Percentiles rank a stretch among this genome's conserved stretches.
Evolutionary conservation across 1,140 invertebrate species (phyloP).

Genomic region (Listronotus oregonensis): DNA sequence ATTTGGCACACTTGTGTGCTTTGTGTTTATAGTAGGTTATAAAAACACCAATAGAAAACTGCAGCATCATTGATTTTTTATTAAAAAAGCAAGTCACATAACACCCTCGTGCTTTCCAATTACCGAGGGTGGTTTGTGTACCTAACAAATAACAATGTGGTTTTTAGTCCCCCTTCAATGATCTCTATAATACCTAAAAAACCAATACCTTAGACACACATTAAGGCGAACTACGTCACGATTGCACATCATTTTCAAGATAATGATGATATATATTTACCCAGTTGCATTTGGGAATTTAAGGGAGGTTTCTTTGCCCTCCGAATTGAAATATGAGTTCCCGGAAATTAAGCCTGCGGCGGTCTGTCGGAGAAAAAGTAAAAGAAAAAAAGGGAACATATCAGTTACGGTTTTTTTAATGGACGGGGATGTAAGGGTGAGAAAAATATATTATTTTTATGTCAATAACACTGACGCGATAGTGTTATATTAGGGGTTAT

Average conservation of each 20-base stretch:
- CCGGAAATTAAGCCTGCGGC: conserved; percentile 24
- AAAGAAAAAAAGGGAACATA: neutral
- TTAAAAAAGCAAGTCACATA: conserved; percentile 7
- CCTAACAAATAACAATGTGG: conserved; percentile 29
- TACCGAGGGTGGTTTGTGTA: conserved; percentile 29
- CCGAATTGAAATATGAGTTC: conserved; percentile 13
- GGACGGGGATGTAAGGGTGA: neutral
- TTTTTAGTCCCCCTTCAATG: conserved; percentile 12
- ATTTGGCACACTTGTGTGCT: too few species aligned
- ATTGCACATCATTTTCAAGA: conserved; percentile 22
- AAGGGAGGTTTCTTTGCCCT: neutral
- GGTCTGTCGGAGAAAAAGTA: conserved; percentile 2
- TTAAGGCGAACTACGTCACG: conserved; percentile 17
- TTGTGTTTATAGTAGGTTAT: too few species aligned
- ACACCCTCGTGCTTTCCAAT: conserved; percentile 16
- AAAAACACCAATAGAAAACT: too few species aligned
- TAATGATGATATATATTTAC: conserved; percentile 31
- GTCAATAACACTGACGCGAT: too few species aligned
- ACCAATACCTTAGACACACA: conserved; percentile 31
- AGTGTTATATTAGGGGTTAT: too few species aligned
- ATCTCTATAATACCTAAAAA: conserved; percentile 8
- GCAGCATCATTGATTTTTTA: neutral
- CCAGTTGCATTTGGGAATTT: conserved; percentile 14
- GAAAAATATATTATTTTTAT: too few species aligned
- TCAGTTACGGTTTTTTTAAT: conserved; percentile 8